Percentiles rank a stretch among this genome's conserved stretches.
These are phyloP conservation scores for Pholis gunnellus DNA, from an alignment of 2,113 vertebrate genomes.

Conservation along the genomic window DNA sequence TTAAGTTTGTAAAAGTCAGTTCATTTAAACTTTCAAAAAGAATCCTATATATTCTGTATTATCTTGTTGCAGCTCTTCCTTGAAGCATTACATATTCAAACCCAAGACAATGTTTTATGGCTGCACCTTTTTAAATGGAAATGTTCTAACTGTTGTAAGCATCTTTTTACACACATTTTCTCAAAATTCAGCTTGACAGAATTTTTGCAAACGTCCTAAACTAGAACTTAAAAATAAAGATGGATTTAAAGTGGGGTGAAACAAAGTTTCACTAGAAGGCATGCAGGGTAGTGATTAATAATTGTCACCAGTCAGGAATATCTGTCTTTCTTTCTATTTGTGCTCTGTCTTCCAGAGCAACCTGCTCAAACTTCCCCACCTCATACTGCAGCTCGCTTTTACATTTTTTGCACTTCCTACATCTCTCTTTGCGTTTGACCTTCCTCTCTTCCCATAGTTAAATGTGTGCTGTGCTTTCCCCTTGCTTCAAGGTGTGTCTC, in stretches of 20 bases:
- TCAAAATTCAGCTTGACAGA: neutral
- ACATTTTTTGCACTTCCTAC: neutral
- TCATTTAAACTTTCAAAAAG: neutral
- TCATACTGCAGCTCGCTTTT: neutral
- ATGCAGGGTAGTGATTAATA: no score
- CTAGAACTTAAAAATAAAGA: neutral
- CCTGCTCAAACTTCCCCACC: neutral
- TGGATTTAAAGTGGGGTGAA: neutral
- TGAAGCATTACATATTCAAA: neutral
- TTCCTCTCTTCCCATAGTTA: neutral
- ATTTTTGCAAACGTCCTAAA: neutral
- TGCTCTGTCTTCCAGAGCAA: neutral
- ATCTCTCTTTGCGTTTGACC: neutral
- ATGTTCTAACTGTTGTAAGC: neutral
- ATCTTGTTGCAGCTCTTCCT: neutral
- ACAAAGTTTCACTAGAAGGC: no score
- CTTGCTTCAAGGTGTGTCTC: slow-evolving; percentile 11
- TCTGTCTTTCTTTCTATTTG: neutral
- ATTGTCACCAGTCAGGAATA: neutral
- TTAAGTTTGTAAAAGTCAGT: neutral
- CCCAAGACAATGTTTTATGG: neutral
- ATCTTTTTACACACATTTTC: neutral
- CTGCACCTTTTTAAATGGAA: neutral
- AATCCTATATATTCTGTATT: neutral
- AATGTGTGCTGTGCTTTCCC: neutral